Evolutionary conservation across 2,113 vertebrate species (phyloP).

Genomic region (Sterna hirundo): DNA sequence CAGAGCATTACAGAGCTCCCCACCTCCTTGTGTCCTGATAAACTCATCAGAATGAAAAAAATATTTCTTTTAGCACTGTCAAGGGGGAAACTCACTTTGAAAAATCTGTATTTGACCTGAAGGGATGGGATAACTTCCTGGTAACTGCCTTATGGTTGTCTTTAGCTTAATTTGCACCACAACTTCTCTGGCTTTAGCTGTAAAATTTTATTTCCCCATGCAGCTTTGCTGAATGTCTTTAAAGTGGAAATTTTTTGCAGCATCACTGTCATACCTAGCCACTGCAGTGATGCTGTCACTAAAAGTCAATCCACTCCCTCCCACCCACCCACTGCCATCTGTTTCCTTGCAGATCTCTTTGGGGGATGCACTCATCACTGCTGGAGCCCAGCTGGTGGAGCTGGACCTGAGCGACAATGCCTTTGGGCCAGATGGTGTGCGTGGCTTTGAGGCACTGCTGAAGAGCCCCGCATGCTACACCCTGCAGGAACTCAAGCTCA

Average conservation of each 20-base stretch:
- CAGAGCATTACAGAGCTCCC: background rate
- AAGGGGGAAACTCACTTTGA: background rate
- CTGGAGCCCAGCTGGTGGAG: conserved; percentile 87
- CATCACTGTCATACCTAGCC: background rate
- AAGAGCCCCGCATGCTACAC: conserved; percentile 89
- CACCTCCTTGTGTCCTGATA: background rate
- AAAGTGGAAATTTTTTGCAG: background rate
- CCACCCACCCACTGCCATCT: background rate
- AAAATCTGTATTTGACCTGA: background rate
- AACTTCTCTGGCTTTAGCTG: background rate
- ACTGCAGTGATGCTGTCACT: conserved; percentile 1
- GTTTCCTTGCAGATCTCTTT: conserved; percentile 83
- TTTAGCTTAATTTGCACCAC: background rate
- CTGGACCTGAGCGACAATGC: conserved; percentile 97
- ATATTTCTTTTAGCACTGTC: background rate
- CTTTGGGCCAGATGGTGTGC: conserved; percentile 95
- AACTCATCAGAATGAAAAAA: background rate
- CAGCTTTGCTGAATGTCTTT: background rate
- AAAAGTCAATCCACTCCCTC: background rate
- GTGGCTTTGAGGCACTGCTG: conserved; percentile 89
- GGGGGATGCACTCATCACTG: conserved; percentile 87
- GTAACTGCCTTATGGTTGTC: background rate
- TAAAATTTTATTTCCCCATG: background rate
- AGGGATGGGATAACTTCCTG: background rate
- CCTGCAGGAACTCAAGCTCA: conserved; percentile 89